A percentile compares a stretch with the other conserved stretches of the same genome.
Evolutionary conservation across 2,113 vertebrate species (phyloP).

Genomic region (Microcebus tavaratra): DNA sequence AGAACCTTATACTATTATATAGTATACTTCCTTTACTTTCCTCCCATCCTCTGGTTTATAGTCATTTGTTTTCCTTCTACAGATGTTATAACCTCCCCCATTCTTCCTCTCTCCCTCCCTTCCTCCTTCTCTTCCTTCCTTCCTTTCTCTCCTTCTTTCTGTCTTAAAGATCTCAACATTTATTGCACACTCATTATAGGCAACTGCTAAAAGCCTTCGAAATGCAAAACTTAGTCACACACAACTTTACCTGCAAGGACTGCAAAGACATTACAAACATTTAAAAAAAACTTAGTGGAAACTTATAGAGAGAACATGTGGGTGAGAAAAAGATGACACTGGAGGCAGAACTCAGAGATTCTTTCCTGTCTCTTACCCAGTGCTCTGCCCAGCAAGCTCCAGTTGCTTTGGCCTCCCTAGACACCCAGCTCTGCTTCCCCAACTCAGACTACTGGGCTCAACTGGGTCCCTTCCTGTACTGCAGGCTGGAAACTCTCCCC

Average conservation of each 20-base stretch:
- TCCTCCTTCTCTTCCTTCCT: too few relatives aligned
- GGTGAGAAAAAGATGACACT: neutral
- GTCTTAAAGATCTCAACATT: neutral
- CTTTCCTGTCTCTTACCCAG: too few relatives aligned
- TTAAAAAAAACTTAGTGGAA: neutral
- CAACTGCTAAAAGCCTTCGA: neutral
- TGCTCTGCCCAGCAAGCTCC: neutral
- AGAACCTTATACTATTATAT: neutral
- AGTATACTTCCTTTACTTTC: neutral
- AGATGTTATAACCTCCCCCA: neutral
- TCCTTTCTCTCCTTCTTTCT: too few relatives aligned
- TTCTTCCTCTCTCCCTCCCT: too few relatives aligned
- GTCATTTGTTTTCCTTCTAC: neutral
- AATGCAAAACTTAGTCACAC: conserved; percentile 18
- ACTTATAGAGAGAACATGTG: neutral
- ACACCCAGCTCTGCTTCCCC: neutral
- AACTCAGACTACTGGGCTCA: neutral
- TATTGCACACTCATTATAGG: conserved; percentile 5
- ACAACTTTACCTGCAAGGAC: neutral
- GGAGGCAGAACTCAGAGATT: neutral
- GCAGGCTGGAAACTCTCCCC: neutral
- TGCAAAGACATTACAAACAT: neutral
- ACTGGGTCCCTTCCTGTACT: too few relatives aligned
- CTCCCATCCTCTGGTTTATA: neutral
- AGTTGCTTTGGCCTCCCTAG: neutral